Conservation (phyloP, 64 coral and sea anemone species). For the Stichodactyla mertensii region DNA sequence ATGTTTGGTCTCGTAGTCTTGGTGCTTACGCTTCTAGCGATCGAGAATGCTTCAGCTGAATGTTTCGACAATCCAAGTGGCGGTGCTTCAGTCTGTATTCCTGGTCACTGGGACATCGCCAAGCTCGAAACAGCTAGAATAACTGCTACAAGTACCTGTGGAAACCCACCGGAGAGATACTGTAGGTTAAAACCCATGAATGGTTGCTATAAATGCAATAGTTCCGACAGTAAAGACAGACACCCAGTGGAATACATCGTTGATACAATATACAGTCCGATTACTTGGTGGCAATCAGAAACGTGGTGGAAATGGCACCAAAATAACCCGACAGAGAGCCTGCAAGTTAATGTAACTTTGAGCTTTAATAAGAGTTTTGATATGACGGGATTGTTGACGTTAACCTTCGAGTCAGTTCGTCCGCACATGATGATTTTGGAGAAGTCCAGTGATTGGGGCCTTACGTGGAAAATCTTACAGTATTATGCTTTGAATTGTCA, state of each 20-base stretch:
- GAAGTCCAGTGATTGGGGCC: conserved; percentile 64
- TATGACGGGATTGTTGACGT: conserved; percentile 51
- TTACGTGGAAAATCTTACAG: conserved; percentile 60
- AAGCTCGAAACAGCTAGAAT: not conserved
- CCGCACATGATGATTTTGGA: conserved; percentile 76
- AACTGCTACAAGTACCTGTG: conserved; percentile 68
- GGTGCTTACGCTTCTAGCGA: not conserved
- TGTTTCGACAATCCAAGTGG: not conserved
- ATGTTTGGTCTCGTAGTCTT: conserved; percentile 1
- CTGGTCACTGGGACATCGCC: conserved; percentile 56
- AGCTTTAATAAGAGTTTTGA: conserved; percentile 90
- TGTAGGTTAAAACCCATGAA: conserved; percentile 57
- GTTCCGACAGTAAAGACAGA: not conserved
- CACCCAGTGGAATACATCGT: conserved; percentile 47
- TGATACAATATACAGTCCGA: conserved; percentile 11
- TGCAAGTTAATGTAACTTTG: conserved; percentile 67
- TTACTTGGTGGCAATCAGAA: conserved; percentile 73
- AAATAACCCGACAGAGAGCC: conserved; percentile 47
- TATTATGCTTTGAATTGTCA: conserved; percentile 75
- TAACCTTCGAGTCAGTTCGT: conserved; percentile 73
- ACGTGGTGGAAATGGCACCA: conserved; percentile 95
- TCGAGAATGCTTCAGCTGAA: conserved; percentile 15
- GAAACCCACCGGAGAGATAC: conserved; percentile 52
- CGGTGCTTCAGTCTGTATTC: conserved; percentile 35
- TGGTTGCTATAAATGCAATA: conserved; percentile 31